Evolutionary conservation across 1,140 invertebrate genomes (phyloP).

Genomic region (Trachelipus rathkii): DNA sequence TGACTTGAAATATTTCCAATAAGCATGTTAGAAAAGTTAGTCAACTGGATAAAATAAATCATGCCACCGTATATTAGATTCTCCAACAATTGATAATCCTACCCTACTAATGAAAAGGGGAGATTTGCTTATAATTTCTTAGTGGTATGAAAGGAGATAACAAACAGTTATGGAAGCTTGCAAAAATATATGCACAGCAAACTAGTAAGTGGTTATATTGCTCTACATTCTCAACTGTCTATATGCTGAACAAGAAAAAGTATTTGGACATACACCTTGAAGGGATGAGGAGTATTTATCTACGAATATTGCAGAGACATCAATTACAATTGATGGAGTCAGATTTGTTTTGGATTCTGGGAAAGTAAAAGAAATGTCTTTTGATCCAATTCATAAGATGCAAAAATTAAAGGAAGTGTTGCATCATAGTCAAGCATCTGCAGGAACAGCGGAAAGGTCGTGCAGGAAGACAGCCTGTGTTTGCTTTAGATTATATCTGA

Average conservation of each 20-base stretch:
- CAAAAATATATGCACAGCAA: slow-evolving; percentile 74
- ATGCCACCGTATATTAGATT: slow-evolving; percentile 85
- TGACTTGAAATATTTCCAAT: slow-evolving; percentile 79
- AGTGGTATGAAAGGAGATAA: slow-evolving; percentile 96
- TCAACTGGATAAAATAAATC: slow-evolving; percentile 73
- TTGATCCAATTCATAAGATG: slow-evolving; percentile 82
- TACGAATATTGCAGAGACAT: slow-evolving; percentile 99
- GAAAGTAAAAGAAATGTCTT: slow-evolving; percentile 96
- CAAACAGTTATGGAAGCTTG: slow-evolving; percentile 80
- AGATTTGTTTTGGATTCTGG: slow-evolving; percentile 96
- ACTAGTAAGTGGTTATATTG: slow-evolving; percentile 83
- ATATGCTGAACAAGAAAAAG: slow-evolving; percentile 94
- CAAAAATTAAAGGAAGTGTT: slow-evolving; percentile 86
- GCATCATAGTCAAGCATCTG: slow-evolving; percentile 95
- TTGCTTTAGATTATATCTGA: slow-evolving; percentile 81
- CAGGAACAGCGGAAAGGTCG: slow-evolving; percentile 95
- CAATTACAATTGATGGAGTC: slow-evolving; percentile 97
- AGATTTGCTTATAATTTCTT: slow-evolving; percentile 92
- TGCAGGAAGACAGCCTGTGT: slow-evolving; percentile 69
- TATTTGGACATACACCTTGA: slow-evolving; percentile 96
- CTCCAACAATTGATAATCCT: slow-evolving; percentile 61
- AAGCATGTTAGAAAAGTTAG: slow-evolving; percentile 65
- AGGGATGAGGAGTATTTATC: slow-evolving; percentile 91
- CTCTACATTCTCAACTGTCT: slow-evolving; percentile 89
- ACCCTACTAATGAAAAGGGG: slow-evolving; percentile 76